Percentiles rank a stretch among this genome's conserved stretches.
These are phyloP conservation scores for Struthio camelus DNA, from an alignment of 2,113 vertebrate genomes.

Conservation along the genomic window DNA sequence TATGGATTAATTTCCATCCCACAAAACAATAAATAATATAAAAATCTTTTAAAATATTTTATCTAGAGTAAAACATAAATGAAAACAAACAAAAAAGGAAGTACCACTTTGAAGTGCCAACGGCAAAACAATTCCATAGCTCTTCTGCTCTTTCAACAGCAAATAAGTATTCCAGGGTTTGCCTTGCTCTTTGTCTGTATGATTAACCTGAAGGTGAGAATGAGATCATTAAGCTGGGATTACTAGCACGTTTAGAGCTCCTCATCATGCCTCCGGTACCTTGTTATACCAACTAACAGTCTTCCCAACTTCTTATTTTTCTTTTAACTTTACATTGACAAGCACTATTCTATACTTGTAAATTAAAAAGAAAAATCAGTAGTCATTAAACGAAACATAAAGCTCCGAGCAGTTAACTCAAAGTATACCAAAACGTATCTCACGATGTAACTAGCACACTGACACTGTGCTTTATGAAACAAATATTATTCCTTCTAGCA, in stretches of 20 bases:
- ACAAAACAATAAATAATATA: constrained; percentile 53
- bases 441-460: fast-evolving
- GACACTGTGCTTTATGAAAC: fast-evolving
- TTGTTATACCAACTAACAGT: background rate
- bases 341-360: background rate
- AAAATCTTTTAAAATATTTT: constrained; percentile 50
- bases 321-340: background rate
- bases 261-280: background rate
- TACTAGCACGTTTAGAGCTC: background rate
- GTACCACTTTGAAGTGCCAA: background rate
- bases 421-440: fast-evolving
- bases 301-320: background rate
- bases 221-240: constrained; percentile 42
- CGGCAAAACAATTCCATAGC: fast-evolving
- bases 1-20: constrained; percentile 76
- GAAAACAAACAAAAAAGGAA: background rate
- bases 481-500: background rate
- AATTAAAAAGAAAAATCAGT: background rate
- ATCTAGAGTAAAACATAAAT: background rate
- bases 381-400: background rate
- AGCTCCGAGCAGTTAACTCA: background rate
- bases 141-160: background rate
- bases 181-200: background rate
- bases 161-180: background rate
- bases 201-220: background rate